Base-by-base conservation (phyloP, 2,888 invertebrate genomes). In the Eulithis testata region DNA sequence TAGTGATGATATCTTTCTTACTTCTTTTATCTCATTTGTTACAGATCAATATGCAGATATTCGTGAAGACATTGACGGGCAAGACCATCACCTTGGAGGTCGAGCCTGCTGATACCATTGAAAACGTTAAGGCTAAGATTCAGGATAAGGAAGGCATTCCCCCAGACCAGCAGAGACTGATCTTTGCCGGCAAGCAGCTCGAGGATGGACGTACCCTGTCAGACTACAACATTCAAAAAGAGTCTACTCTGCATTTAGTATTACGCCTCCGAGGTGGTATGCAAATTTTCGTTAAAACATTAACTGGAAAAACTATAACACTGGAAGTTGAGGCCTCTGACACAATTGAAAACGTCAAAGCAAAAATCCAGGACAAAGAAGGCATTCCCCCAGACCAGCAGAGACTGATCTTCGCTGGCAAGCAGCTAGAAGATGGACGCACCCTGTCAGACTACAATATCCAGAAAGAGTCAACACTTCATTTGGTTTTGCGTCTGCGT, bases 11-110 rank as follows among this genome's bases (percentile, higher is more conserved):
- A 2, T n/a, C n/a, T n/a, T 44, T 1, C 21, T 49, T 6, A 49
- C 2, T 31, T 21, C 27, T 50, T 50, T 9, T 50, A 9, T 21
- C 70, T 40, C 7, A 8, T 11, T 40, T 65, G 49, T 73, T 73
- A 27, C 68, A 73, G 73, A 63, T 71, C 71, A 73, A 57, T 11
- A 95, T 73, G 73, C 73, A 73, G 73, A 73, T 96, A 73, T 95
- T 94, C 75, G 94, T 94, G 4, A 94, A 94, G 75, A 94, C 94
- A 0, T 75, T 94, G 12, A 73, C 72, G 44, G 78, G 78, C n/a
- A 80, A 80, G 47, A 80, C 79, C 0, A 80, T 80, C 36, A 80
- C 79, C 0, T 56, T 80, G 0, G 79, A 80, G 40, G 79, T 80
- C 6, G 79, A 80, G 43, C 65, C 79, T 27, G 76, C 79, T 0